Evolutionary conservation across 2,113 vertebrate genomes (phyloP), one percentile per base, ranked within the genome.

Genomic region (Labeo rohita): DNA sequence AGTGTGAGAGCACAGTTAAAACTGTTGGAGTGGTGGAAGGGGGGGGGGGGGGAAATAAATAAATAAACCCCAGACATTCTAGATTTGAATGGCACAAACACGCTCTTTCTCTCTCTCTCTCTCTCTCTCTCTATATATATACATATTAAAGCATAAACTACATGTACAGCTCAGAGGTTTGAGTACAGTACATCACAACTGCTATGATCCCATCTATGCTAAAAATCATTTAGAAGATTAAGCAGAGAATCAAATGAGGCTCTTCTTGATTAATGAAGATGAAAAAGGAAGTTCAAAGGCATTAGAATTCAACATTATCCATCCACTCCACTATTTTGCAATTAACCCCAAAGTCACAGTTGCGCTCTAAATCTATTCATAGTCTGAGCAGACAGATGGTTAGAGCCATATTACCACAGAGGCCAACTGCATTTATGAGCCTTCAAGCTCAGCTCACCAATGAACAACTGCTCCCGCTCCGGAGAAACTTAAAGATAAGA

Each of bases 291-390:
- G 18, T 8, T 56, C 3, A 7, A 59, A 59, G 56, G 56, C 8
- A 59, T 59, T 56, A 21, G 18, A 56, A 21, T 21, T 56, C 54
- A 56, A 8, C 15, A 3, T 7, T 4, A 21, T 11, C 65, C 18
- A 9, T 77, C 10, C n/a, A 45, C 16, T n/a, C 10, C 52, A 52
- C 2, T 8, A 39, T 70, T 65, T 18, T 54, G 21, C n/a, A 18
- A 39, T 78, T 83, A 87, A 85, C 65, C 63, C 59, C 12, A 39
- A 11, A 15, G 13, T 54, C 7, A 23, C 43, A 84, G 76, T 85
- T 65, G 68, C 73, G 52, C 78, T 75, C 70, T 47, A 68, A 68
- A 83, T 76, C 87, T 89, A 89, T 90, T 89, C 77, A 88, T 89
- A 87, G 85, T 10, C 21, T 1, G 5, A 47, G 73, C 18, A n/a